Conservation (phyloP, 2,113 vertebrate genomes). For the Orientallactaga bullata region DNA sequence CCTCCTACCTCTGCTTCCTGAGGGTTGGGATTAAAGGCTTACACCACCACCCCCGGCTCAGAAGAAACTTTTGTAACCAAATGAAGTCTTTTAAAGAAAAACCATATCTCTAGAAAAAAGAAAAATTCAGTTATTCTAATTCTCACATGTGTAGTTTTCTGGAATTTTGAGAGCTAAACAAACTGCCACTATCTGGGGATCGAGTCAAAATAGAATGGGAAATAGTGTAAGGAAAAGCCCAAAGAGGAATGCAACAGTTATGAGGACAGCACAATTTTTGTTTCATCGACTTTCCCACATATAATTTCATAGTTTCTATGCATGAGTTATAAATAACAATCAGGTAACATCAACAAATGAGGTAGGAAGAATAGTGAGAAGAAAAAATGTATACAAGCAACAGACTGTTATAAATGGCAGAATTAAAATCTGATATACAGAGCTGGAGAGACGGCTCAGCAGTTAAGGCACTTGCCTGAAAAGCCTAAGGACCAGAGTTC, state of each 20-base stretch:
- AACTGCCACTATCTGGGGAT: not conserved
- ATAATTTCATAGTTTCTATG: conserved; percentile 29
- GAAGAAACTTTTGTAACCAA: not conserved
- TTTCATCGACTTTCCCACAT: not conserved
- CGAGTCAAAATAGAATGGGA: not conserved
- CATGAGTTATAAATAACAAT: conserved; percentile 15
- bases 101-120: not conserved
- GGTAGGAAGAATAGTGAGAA: not conserved
- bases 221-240: not conserved
- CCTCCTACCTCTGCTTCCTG: too few species aligned
- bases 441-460: too few species aligned
- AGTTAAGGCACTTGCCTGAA: too few species aligned
- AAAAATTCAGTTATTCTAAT: conserved; percentile 51
- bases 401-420: not conserved
- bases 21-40: too few species aligned
- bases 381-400: too few species aligned
- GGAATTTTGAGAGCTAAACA: conserved; percentile 45
- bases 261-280: not conserved
- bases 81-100: conserved; percentile 35
- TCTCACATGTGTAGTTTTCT: conserved; percentile 13
- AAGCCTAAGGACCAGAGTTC: too few species aligned
- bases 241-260: conserved; percentile 22
- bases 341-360: not conserved
- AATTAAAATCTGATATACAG: conserved; percentile 20
- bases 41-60: too few species aligned